phyloP scores from a whole-genome alignment of 35 echinoderm and acorn worm species.

The Lytechinus pictus region DNA sequence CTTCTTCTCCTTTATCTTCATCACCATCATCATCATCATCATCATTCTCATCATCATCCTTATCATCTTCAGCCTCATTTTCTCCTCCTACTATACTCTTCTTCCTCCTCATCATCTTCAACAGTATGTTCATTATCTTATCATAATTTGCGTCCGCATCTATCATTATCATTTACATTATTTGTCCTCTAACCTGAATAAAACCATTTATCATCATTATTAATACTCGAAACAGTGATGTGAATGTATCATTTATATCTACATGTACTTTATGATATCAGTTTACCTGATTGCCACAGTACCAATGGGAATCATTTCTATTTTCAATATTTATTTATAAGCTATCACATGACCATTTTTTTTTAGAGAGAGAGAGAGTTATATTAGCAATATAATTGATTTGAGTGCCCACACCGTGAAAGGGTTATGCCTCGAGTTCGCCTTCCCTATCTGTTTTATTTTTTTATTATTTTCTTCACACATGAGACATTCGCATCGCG shows the following conservation, averaged over 20 bases:
- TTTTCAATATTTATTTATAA: background rate
- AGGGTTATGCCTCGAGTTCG: background rate
- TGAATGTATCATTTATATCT: background rate
- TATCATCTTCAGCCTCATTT: background rate
- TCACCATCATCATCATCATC: slow-evolving; percentile 1
- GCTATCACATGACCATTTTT: background rate
- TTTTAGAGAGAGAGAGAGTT: background rate
- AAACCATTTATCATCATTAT: too few species aligned
- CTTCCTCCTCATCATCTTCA: slow-evolving; percentile 38
- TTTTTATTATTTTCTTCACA: background rate
- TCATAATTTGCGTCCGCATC: background rate
- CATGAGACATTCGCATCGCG: background rate
- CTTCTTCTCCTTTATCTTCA: background rate
- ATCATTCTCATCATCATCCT: background rate
- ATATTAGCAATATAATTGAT: background rate
- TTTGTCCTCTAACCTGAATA: background rate
- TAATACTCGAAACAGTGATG: background rate
- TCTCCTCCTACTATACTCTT: background rate
- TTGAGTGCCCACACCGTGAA: background rate
- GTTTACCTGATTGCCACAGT: too few species aligned
- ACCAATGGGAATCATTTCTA: background rate
- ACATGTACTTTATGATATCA: too few species aligned
- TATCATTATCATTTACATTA: background rate
- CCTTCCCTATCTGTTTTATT: background rate
- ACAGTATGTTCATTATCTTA: background rate